phyloP scores from a whole-genome alignment of 2,113 vertebrate genomes.

The Mus pahari region DNA sequence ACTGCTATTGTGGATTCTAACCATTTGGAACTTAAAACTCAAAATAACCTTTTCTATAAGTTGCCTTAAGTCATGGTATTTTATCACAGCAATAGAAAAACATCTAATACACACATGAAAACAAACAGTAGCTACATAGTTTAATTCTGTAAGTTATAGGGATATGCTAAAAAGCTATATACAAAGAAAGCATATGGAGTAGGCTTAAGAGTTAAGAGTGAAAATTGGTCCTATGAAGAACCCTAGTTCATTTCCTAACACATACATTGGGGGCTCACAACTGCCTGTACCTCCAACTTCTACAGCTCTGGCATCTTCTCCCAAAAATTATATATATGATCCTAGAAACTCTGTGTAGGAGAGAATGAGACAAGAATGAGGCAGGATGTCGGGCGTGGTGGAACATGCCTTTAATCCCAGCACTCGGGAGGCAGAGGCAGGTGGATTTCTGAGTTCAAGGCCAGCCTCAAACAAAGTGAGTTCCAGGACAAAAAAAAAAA shows the following conservation, averaged over 20 bases:
- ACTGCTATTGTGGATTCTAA: neutral
- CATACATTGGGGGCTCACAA: neutral
- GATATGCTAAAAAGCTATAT: neutral
- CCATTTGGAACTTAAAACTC: neutral
- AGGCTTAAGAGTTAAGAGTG: neutral
- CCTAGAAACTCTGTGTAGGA: slow-evolving; percentile 15
- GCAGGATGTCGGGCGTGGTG: no score
- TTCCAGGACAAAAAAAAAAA: no score
- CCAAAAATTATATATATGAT: no score
- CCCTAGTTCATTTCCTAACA: neutral
- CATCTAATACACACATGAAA: neutral
- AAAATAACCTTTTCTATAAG: neutral
- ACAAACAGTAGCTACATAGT: neutral
- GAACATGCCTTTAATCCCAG: no score
- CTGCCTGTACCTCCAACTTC: neutral
- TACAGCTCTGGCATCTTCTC: no score
- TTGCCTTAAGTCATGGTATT: neutral
- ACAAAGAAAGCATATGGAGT: neutral
- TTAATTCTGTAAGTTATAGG: neutral
- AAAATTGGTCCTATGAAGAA: neutral
- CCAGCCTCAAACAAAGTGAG: no score
- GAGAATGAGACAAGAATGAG: neutral
- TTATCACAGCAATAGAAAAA: neutral
- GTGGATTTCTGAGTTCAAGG: no score
- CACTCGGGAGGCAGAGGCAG: no score